Base-by-base conservation (phyloP, 2,888 invertebrate species). In the Germaria angustata region DNA sequence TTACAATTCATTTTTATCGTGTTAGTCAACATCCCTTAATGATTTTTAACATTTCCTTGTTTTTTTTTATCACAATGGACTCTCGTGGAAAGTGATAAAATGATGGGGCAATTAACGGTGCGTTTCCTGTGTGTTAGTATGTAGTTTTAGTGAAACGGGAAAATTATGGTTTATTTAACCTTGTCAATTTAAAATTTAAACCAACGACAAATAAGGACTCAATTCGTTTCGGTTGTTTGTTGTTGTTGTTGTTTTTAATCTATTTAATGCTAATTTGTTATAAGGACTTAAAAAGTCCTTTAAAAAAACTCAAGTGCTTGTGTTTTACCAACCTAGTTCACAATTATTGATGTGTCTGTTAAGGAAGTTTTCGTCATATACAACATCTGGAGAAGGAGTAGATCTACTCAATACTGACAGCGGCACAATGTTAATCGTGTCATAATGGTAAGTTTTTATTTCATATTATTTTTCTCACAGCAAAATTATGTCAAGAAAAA, bases 101-200 rank as follows among this genome's bases (percentile, higher is more conserved):
- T 46, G 66, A 61, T 71, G 59, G 57, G 44, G 75, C 75, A 82
- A 82, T 78, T 82, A 73, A 59, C 59, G 44, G 69, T 75, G 13
- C 6, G 41, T 61, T 36, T 61, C 17, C 9, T 49, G 55, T 11
- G 15, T 44, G 22, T 9, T 49, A 20, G 69, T 51, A 32, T 36
- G 44, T 49, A 22, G 46, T 20, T 39, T 20, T 13, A 20, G 1
- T 51, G 8, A 49, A 49, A 22, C 46, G 34, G 46, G 13, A 36
- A 36, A 46, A 36, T 57, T 53, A 22, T 17, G 13, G 20, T 24
- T 53, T 69, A 28, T 71, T 71, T 78, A 32, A 63, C 55, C 63
- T 63, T 71, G 69, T 69, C 77, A 71, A 28, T 71, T 61, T 51
- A 41, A 51, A 20, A 63, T 15, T 32, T 32, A 46, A 36, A 36